Conservation (phyloP, 2,888 invertebrate species). For the Congeria kusceri region DNA sequence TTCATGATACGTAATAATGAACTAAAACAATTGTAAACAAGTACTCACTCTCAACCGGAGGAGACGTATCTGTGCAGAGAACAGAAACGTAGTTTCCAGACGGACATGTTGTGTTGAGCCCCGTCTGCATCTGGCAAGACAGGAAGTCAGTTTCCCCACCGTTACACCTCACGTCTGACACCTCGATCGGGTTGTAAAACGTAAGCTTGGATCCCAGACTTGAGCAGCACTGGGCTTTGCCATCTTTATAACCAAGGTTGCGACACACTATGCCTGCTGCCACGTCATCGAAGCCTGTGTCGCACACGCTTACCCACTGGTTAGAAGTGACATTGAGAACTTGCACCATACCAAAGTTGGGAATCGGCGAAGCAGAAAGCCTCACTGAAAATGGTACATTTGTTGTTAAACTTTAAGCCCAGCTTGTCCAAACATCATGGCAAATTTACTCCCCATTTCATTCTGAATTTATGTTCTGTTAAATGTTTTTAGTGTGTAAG, state of each 20-base stretch:
- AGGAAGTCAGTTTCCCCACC: conserved; percentile 66
- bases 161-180: conserved; percentile 67
- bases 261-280: conserved; percentile 90
- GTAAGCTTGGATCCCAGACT: conserved; percentile 63
- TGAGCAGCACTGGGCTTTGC: conserved; percentile 72
- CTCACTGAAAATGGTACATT: conserved; percentile 62
- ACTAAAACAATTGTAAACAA: neutral
- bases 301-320: conserved; percentile 90
- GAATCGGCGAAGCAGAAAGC: conserved; percentile 52
- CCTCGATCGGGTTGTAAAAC: conserved; percentile 43
- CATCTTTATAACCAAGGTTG: conserved; percentile 88
- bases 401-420: too few relatives aligned
- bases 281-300: conserved; percentile 89
- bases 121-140: conserved; percentile 57
- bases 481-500: too few relatives aligned
- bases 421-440: too few relatives aligned
- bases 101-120: conserved; percentile 51
- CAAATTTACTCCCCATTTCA: too few relatives aligned
- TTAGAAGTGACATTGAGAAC: conserved; percentile 85
- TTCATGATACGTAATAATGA: too few relatives aligned
- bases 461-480: too few relatives aligned
- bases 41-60: conserved; percentile 46
- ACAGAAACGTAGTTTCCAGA: conserved; percentile 68
- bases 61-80: conserved; percentile 57
- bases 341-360: conserved; percentile 73